Percentiles rank a stretch among this genome's conserved stretches.
Evolutionary conservation across 2,888 invertebrate species (phyloP).

Genomic region (Eretmocerus hayati): DNA sequence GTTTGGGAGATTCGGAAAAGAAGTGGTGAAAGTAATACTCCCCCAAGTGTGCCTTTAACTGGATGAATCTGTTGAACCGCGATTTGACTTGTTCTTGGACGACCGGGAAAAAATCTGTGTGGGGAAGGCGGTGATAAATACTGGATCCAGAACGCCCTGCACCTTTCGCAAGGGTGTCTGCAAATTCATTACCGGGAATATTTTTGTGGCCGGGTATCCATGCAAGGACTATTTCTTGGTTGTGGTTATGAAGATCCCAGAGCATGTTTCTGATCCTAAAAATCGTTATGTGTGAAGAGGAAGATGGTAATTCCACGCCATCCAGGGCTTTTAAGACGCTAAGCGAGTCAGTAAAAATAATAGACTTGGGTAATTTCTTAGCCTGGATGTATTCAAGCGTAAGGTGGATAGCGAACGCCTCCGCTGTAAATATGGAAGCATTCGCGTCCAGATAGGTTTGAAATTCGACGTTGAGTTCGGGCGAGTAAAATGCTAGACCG

Average conservation of each 20-base stretch:
- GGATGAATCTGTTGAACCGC: too few species aligned
- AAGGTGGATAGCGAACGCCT: conserved; percentile 2
- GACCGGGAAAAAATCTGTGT: too few species aligned
- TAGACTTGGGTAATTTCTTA: not conserved
- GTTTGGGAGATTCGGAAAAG: too few species aligned
- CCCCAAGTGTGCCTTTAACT: too few species aligned
- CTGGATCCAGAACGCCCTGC: too few species aligned
- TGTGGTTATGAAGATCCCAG: not conserved
- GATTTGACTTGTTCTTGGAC: too few species aligned
- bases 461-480: conserved; percentile 1
- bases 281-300: not conserved
- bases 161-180: not conserved
- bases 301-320: not conserved
- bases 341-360: conserved; percentile 2
- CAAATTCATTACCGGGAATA: not conserved
- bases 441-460: not conserved
- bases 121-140: too few species aligned
- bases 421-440: conserved; percentile 18
- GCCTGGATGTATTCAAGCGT: not conserved
- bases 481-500: conserved; percentile 10
- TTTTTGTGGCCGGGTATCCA: conserved; percentile 1
- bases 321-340: not conserved
- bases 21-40: too few species aligned
- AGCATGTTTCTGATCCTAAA: not conserved
- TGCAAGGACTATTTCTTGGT: not conserved